Base-by-base conservation (phyloP, 2,797 vertebrate genomes). In the Kryptolebias ocellatus region DNA sequence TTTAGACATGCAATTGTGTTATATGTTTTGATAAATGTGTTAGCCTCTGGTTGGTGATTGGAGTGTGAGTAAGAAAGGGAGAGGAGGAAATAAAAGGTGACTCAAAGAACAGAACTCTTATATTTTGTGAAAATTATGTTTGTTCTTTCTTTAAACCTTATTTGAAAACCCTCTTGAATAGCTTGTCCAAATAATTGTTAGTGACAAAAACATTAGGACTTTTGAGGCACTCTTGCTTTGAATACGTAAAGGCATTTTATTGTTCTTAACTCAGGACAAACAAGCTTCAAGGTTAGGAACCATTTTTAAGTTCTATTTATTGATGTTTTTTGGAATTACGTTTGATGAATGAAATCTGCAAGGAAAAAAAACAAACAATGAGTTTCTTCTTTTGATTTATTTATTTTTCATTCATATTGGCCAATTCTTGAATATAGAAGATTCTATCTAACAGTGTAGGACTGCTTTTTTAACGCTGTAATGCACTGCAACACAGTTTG, bases 1-100 rank as follows among this genome's bases (percentile, higher is more conserved):
- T 46, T 34, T 45, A 60, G 60, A 75, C 80, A 85, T 72, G 46
- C 63, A 60, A 62, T 60, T 31, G 70, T 53, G 20, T 78, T 81
- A 54, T 77, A 60, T 64, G 24, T 45, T 24, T 24, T 75, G 68
- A 81, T 82, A 66, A 77, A 79, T 79, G 71, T 80, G 39, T 70
- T 72, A 50, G 45, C 64, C 60, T 58, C 18, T 24, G 51, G 76
- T 82, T 61, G 53, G 67, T 72, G 53, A 79, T 78, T 70, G 60
- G 20, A 72, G 70, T 55, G 45, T 68, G 18, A 60, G 60, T 61
- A 59, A 70, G 44, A 64, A 4, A 8, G 3, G 15, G 18, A 31
- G 31, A 52, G 27, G 53, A 59, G 42, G 46, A 68, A 54, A 64
- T 51, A 42, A 64, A 74, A 74, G 61, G 29, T 37, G 60, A 63